Percentiles rank a stretch among this genome's conserved stretches.
Conservation (phyloP, 2,113 vertebrate genomes). For the Crotalus helleri region DNA sequence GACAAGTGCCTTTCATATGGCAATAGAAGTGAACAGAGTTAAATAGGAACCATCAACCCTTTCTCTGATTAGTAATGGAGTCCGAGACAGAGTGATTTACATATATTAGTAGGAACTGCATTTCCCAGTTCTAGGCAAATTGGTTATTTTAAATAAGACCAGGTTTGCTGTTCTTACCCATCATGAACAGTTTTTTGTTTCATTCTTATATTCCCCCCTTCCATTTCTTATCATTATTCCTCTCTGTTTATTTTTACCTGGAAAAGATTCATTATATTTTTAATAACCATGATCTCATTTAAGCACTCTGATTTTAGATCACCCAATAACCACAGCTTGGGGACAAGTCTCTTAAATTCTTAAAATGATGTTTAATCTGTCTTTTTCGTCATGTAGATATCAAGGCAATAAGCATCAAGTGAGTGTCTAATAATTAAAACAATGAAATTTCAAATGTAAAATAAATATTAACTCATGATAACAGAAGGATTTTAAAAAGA, state of each 20-base stretch:
- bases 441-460: not conserved
- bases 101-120: conserved; percentile 20
- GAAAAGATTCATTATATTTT: not conserved
- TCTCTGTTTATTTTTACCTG: conserved; percentile 26
- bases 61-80: conserved; percentile 3
- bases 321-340: not conserved
- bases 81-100: conserved; percentile 12
- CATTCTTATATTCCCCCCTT: not conserved
- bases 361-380: not conserved
- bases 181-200: not conserved
- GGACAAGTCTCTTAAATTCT: not conserved
- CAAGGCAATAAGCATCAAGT: not conserved
- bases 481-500: not conserved
- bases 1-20: conserved; percentile 16
- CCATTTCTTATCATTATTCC: not conserved
- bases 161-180: conserved; percentile 18
- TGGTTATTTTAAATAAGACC: conserved; percentile 27
- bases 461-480: not conserved
- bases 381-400: not conserved
- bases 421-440: not conserved
- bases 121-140: conserved; percentile 23
- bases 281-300: not conserved
- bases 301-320: not conserved
- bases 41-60: not conserved
- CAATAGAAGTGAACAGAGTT: conserved; percentile 25